phyloP scores from a whole-genome alignment of 2,888 invertebrate genomes.

The Hirtodrosophila trivittata region DNA sequence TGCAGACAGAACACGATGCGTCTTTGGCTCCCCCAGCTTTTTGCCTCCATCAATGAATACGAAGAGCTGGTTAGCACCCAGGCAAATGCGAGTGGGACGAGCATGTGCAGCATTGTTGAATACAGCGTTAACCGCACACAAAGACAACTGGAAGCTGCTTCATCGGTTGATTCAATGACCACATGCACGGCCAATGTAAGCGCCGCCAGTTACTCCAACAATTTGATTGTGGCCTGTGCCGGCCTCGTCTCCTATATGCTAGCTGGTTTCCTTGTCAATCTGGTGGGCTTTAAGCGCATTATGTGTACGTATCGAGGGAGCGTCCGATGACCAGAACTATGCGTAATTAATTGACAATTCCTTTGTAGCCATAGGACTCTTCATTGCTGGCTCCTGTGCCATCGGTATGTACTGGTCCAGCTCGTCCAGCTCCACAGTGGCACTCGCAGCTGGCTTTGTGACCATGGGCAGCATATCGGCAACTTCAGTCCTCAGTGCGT shows the following conservation, averaged over 20 bases:
- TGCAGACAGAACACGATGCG: slow-evolving; percentile 90
- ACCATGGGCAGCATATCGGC: slow-evolving; percentile 74
- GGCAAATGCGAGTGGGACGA: slow-evolving; percentile 3
- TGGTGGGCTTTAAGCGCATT: slow-evolving; percentile 85
- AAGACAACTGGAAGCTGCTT: slow-evolving; percentile 30
- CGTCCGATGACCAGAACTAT: too few relatives aligned
- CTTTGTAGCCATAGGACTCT: slow-evolving; percentile 80
- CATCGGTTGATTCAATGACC: slow-evolving; percentile 5
- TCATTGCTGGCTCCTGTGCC: slow-evolving; percentile 84
- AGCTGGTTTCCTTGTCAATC: slow-evolving; percentile 85
- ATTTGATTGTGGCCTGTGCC: slow-evolving; percentile 87
- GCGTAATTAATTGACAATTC: background rate
- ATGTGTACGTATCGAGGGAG: slow-evolving; percentile 83
- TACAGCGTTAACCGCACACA: slow-evolving; percentile 77
- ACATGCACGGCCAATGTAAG: slow-evolving; percentile 82
- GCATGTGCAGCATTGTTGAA: slow-evolving; percentile 75
- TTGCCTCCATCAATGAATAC: slow-evolving; percentile 87
- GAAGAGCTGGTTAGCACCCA: slow-evolving; percentile 74
- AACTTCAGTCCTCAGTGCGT: slow-evolving; percentile 76
- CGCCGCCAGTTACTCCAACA: slow-evolving; percentile 88
- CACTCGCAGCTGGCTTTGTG: slow-evolving; percentile 85
- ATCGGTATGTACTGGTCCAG: slow-evolving; percentile 86
- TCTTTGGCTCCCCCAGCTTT: slow-evolving; percentile 93
- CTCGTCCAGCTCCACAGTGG: slow-evolving; percentile 84
- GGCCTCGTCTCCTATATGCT: slow-evolving; percentile 87